Evolutionary conservation across 1,140 invertebrate genomes (phyloP).

Genomic region (Apis cerana): DNA sequence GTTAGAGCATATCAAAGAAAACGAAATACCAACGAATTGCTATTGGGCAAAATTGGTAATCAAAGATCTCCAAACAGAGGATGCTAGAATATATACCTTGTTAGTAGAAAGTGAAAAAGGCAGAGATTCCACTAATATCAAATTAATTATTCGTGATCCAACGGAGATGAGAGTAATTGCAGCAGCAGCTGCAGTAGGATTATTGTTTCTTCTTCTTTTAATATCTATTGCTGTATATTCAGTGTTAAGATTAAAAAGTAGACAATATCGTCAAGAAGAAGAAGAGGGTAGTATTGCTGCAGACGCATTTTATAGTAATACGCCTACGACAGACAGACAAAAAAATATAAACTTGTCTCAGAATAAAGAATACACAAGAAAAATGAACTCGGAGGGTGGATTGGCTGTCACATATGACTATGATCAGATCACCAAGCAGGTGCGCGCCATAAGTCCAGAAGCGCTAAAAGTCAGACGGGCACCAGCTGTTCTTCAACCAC

Average conservation of each 20-base stretch:
- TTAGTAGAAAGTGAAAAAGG: constrained; percentile 78
- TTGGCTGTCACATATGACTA: constrained; percentile 78
- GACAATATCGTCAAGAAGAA: constrained; percentile 72
- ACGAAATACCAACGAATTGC: constrained; percentile 76
- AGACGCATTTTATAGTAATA: constrained; percentile 74
- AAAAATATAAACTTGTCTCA: constrained; percentile 58
- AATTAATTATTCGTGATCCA: constrained; percentile 74
- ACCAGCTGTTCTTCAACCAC: constrained; percentile 77
- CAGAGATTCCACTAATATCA: constrained; percentile 76
- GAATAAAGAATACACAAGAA: constrained; percentile 66
- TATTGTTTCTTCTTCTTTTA: constrained; percentile 73
- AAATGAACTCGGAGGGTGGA: constrained; percentile 69
- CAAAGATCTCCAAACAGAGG: constrained; percentile 76
- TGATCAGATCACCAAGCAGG: constrained; percentile 75
- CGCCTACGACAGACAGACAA: constrained; percentile 62
- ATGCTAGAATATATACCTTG: constrained; percentile 76
- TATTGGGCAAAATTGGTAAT: constrained; percentile 79
- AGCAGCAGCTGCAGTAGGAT: constrained; percentile 71
- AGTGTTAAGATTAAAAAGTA: constrained; percentile 69
- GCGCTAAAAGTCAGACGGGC: constrained; percentile 79
- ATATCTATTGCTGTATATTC: constrained; percentile 72
- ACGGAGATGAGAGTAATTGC: constrained; percentile 76
- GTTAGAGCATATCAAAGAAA: constrained; percentile 75
- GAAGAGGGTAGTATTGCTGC: constrained; percentile 78
- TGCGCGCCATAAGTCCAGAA: constrained; percentile 77